A percentile compares a stretch with the other conserved stretches of the same genome.
These are phyloP conservation scores for Sclerurus mexicanus DNA, from an alignment of 2,113 vertebrate species.

Conservation along the genomic window DNA sequence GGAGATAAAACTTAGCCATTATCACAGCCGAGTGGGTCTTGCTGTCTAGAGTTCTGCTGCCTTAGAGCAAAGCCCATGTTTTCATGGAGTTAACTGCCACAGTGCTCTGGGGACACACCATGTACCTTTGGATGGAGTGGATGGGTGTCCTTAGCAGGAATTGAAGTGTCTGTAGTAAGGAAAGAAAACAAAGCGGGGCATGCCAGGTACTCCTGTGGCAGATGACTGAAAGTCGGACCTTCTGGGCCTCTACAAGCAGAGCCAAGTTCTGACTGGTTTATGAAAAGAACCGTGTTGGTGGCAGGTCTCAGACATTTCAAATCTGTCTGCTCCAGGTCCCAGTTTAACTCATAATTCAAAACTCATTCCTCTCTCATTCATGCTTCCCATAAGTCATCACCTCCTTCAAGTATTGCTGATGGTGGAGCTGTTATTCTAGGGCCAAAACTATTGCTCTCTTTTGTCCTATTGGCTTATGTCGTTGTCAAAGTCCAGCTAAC, in stretches of 20 bases:
- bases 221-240: neutral
- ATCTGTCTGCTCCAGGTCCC: neutral
- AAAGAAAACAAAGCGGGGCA: neutral
- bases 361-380: neutral
- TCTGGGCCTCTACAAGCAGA: neutral
- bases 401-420: neutral
- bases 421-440: neutral
- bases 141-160: neutral
- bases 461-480: neutral
- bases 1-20: neutral
- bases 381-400: neutral
- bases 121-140: neutral
- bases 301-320: neutral
- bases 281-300: neutral
- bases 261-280: neutral
- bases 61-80: neutral
- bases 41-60: neutral
- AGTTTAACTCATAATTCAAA: neutral
- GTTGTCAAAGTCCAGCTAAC: neutral
- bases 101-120: fast-evolving
- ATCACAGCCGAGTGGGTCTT: neutral
- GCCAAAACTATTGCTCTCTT: neutral
- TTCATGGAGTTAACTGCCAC: neutral
- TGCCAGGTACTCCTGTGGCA: fast-evolving
- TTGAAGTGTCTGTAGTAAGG: neutral